Base-by-base conservation (phyloP, 2,888 invertebrate genomes). In the Platypus cylindrus region DNA sequence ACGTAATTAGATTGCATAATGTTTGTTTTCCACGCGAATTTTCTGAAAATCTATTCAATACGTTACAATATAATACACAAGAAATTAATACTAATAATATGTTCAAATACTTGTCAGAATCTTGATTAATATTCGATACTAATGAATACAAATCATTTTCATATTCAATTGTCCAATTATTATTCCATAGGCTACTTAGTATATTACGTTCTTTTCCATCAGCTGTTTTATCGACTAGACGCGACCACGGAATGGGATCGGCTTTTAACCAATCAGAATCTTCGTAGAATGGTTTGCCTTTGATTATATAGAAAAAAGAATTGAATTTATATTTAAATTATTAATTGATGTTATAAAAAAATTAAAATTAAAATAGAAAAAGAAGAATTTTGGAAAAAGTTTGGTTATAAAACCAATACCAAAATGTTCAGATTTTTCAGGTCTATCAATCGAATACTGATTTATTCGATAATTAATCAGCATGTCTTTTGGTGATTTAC, bases 161-260 rank as follows among this genome's bases (percentile, higher is more conserved):
- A 44, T 76, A 75, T 51, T 81, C 79, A 2, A 78, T 68, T 41
- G 78, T 72, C 68, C 72, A 82, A 32, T 73, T 65, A 48, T 74
- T 74, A n/a, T n/a, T n/a, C 75, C 76, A 77, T 53, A 65, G 48
- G 20, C 48, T 46, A 4, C 53, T 51, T 3, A 43, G 41, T 15
- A 40, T 40, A 0, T 52, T 53, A 17, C 58, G 43, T 1, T 41
- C 31, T 27, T 42, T 43, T 3, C 55, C 57, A 11, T 38, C 42
- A 1, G 58, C 51, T 3, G 53, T 46, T 28, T 45, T 45, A 14
- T 44, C 38, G 9, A 44, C 43, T 27, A 45, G 49, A 18, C 54
- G 45, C 0, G 58, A 55, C 63, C 62, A 63, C 2, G 62, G 60
- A 27, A 57, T 47, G 1, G 57, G 56, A 40, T 59, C 57, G 11